Base-by-base conservation (phyloP, 2,797 vertebrate species). In the Ficedula albicollis region DNA sequence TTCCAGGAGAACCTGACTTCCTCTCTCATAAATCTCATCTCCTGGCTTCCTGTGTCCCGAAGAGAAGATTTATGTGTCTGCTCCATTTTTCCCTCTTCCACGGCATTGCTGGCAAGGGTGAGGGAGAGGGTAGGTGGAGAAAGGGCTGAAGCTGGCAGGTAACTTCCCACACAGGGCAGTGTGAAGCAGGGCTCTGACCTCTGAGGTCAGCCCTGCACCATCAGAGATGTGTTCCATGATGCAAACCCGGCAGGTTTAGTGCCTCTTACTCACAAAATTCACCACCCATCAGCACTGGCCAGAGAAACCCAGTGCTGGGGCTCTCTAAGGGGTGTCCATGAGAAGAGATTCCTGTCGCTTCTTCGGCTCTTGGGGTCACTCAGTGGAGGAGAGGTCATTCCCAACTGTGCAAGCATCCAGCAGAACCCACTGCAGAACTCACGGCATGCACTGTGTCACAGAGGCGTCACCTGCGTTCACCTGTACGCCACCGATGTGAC, bases 51-150 rank as follows among this genome's bases (percentile, higher is more conserved):
- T 60, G 64, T 13, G 34, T 87, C 91, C 74, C 41, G 21, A 89
- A 77, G 64, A 90, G 69, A 89, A 95, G 94, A 94, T 96, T 92
- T 89, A 94, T 96, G 84, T 74, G 91, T 95, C 94, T 96, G 84
- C 89, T 89, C 81, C 13, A 15, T 54, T 84, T 95, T 90, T 85
- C 59, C 78, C 64, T 89, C 72, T 95, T 81, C 68, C 87, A 67
- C 39, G 49, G 67, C 39, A 0, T 25, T 55, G 38, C 51, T 15
- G 13, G 66, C 26, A 73, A 67, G 52, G 55, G 63, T 1, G 1
- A 86, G 46, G 82, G 17, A 59, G 66, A 88, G 91, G 87, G 66
- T 27, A 75, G 49, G 82, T 85, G 89, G 44, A 62, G 69, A 83
- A 91, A 70, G 46, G 30, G 48, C n/a, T 9, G 5, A 62, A 67